Evolutionary conservation across 2,888 invertebrate genomes (phyloP).

Genomic region (Macrophya alboannulata): DNA sequence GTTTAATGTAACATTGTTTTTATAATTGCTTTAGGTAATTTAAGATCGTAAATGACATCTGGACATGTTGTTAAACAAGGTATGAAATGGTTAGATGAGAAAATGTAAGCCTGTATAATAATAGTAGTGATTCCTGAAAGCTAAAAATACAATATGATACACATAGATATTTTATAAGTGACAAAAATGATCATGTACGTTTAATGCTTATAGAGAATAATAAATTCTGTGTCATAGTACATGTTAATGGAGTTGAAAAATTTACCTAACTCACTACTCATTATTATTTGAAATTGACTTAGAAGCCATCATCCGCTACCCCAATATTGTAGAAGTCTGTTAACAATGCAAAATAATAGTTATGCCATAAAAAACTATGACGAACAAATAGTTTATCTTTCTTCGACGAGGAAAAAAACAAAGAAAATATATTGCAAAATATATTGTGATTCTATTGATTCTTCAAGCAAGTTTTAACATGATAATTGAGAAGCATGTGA

Average conservation of each 20-base stretch:
- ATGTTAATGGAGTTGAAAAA: conserved; percentile 33
- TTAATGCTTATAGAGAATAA: conserved; percentile 77
- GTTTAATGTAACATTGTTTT: conserved; percentile 48
- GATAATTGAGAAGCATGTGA: not conserved
- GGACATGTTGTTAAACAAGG: conserved; percentile 45
- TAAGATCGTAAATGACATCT: conserved; percentile 42
- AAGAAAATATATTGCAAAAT: not conserved
- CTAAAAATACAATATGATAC: conserved; percentile 61
- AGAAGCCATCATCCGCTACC: not conserved
- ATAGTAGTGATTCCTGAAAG: conserved; percentile 65
- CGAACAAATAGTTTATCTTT: not conserved
- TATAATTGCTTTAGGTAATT: conserved; percentile 40
- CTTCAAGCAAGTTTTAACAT: not conserved
- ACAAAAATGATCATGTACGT: conserved; percentile 75
- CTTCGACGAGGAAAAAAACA: not conserved
- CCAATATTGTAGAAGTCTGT: not conserved
- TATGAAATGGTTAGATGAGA: conserved; percentile 61
- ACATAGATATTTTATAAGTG: conserved; percentile 78
- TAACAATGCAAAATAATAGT: not conserved
- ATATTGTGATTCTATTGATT: not conserved
- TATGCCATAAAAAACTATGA: not conserved
- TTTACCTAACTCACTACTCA: not conserved
- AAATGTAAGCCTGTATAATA: conserved; percentile 72
- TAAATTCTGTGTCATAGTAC: conserved; percentile 76
- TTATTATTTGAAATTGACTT: not conserved